A percentile compares a stretch with the other conserved stretches of the same genome.
These are phyloP conservation scores for Symphodus melops DNA, from an alignment of 2,113 vertebrate species.

Conservation along the genomic window DNA sequence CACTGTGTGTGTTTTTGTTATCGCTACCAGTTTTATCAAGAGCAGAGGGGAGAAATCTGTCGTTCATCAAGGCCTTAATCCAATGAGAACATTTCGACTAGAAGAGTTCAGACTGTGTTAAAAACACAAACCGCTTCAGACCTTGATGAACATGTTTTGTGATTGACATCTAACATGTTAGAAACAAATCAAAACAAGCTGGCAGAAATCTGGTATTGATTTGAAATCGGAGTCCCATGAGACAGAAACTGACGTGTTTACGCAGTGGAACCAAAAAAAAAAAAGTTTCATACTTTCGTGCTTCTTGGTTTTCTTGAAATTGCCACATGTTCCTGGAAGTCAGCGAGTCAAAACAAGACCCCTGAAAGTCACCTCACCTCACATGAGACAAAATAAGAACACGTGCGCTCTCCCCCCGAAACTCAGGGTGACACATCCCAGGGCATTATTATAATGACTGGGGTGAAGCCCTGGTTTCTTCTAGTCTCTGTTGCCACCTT, in stretches of 20 bases:
- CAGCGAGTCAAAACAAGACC: conserved; percentile 55
- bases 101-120: no score
- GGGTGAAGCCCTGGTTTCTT: conserved; percentile 20
- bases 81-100: conserved; percentile 1
- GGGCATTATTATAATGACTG: conserved; percentile 29
- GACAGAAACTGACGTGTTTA: conserved; percentile 35
- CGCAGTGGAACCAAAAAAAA: conserved; percentile 13
- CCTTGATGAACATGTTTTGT: conserved; percentile 5
- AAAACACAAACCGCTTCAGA: conserved; percentile 28
- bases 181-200: neutral
- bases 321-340: conserved; percentile 28
- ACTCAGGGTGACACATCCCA: conserved; percentile 46
- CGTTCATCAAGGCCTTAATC: conserved; percentile 27
- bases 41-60: conserved; percentile 17
- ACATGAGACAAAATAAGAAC: conserved; percentile 41
- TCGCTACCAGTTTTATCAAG: conserved; percentile 24
- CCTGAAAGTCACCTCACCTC: conserved; percentile 43
- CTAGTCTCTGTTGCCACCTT: conserved; percentile 37
- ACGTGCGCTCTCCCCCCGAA: conserved; percentile 12
- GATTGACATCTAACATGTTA: conserved; percentile 20
- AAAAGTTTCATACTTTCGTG: conserved; percentile 30
- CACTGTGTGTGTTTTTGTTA: conserved; percentile 22
- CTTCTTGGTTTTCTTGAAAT: conserved; percentile 24
- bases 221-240: conserved; percentile 11
- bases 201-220: conserved; percentile 49